Evolutionary conservation across 2,888 invertebrate genomes (phyloP).

Genomic region (Hypomecis punctinalis): DNA sequence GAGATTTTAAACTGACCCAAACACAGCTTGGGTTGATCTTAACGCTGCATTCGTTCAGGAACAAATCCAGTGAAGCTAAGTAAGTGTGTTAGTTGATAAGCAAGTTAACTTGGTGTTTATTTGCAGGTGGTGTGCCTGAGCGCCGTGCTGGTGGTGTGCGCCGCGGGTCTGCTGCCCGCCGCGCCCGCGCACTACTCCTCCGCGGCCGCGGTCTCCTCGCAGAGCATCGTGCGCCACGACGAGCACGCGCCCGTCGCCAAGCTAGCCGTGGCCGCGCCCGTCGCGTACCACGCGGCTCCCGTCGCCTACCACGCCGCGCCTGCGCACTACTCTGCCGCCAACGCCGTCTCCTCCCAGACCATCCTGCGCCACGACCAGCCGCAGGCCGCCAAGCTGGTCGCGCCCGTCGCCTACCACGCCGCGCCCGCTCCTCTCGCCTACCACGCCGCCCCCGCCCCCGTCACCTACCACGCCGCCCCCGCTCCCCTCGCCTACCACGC

Average conservation of each 20-base stretch:
- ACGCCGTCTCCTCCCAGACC: slow-evolving; percentile 75
- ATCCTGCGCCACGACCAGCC: slow-evolving; percentile 70
- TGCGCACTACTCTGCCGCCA: slow-evolving; percentile 68
- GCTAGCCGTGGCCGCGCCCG: slow-evolving; percentile 44
- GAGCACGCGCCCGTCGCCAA: slow-evolving; percentile 53
- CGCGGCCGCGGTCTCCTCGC: slow-evolving; percentile 71
- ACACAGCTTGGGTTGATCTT: no score
- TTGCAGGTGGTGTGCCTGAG: slow-evolving; percentile 66
- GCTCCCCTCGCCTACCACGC: slow-evolving; percentile 47
- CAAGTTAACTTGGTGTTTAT: slow-evolving; percentile 16
- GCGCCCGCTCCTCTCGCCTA: slow-evolving; percentile 49
- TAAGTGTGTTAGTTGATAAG: background rate
- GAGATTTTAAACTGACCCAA: no score
- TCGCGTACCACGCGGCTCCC: slow-evolving; percentile 73
- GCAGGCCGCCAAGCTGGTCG: slow-evolving; percentile 52
- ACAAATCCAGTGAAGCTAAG: background rate
- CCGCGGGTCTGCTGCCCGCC: slow-evolving; percentile 67
- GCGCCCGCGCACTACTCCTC: slow-evolving; percentile 72
- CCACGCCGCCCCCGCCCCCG: slow-evolving; percentile 53
- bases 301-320: slow-evolving; percentile 47
- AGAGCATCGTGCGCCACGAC: slow-evolving; percentile 68
- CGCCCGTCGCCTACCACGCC: slow-evolving; percentile 51
- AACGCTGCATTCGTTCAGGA: background rate
- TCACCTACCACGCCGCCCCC: slow-evolving; percentile 55
- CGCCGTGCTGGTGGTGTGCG: slow-evolving; percentile 72